A percentile compares a stretch with the other conserved stretches of the same genome.
phyloP scores from a whole-genome alignment of 2,888 invertebrate species.

The Pristionchus japonicus region DNA sequence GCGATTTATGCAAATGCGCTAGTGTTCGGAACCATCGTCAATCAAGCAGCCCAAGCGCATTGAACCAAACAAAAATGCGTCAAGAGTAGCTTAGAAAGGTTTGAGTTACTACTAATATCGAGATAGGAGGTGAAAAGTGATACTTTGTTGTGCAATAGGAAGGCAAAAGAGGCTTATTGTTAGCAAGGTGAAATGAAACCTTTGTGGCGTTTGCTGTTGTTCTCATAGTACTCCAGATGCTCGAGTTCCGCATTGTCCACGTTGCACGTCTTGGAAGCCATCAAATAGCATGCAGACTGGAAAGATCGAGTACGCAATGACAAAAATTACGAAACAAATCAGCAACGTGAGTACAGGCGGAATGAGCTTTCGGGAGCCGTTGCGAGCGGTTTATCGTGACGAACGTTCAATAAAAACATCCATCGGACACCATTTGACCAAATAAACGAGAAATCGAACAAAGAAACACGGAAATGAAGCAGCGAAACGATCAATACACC shows the following conservation, averaged over 20 bases:
- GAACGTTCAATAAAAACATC: background rate
- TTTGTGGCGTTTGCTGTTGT: conserved; percentile 96
- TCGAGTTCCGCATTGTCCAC: conserved; percentile 66
- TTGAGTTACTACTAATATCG: too few species aligned
- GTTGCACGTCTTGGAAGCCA: conserved; percentile 30
- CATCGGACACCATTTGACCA: background rate
- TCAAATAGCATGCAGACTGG: background rate
- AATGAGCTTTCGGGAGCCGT: background rate
- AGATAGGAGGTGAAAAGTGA: too few species aligned
- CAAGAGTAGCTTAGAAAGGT: too few species aligned
- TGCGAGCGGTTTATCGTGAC: background rate
- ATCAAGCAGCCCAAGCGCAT: too few species aligned
- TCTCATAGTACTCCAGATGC: conserved; percentile 84
- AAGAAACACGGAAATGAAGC: conserved; percentile 5
- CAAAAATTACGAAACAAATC: background rate
- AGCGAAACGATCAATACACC: background rate
- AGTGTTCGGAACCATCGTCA: too few species aligned
- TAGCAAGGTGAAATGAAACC: conserved; percentile 79
- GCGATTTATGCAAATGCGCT: too few species aligned
- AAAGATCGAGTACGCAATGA: background rate
- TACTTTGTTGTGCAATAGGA: background rate
- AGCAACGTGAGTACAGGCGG: background rate
- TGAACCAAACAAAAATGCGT: too few species aligned
- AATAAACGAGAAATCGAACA: background rate
- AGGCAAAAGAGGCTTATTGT: background rate